Evolutionary conservation across 35 echinoderm and acorn worm species (phyloP).

Genomic region (Apostichopus japonicus): DNA sequence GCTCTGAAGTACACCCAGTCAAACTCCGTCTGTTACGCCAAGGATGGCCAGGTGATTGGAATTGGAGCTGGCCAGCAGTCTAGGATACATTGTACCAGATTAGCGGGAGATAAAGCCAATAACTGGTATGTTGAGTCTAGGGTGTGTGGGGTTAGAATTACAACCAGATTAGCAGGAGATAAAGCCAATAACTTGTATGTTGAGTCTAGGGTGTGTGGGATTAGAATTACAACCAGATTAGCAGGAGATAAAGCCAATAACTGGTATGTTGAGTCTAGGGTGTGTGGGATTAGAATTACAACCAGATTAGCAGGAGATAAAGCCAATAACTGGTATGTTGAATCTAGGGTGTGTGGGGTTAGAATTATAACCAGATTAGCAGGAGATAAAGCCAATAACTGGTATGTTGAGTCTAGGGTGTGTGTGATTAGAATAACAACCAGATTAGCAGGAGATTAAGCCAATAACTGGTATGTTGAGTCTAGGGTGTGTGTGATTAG

Average conservation of each 20-base stretch:
- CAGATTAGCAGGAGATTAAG: too few species aligned
- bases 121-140: conserved; percentile 71
- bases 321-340: conserved; percentile 90
- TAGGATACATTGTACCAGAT: conserved; percentile 92
- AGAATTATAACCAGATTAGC: too few species aligned
- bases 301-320: conserved; percentile 95
- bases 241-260: conserved; percentile 98
- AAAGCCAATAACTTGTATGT: conserved; percentile 96
- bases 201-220: background rate
- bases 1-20: conserved; percentile 97
- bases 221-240: conserved; percentile 53
- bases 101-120: conserved; percentile 97
- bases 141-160: background rate
- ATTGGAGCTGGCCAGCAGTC: conserved; percentile 97
- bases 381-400: too few species aligned
- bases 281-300: too few species aligned
- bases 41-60: conserved; percentile 87
- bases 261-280: conserved; percentile 58
- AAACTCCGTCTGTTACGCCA: conserved; percentile 93
- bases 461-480: too few species aligned
- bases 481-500: too few species aligned
- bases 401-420: too few species aligned
- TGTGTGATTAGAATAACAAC: too few species aligned
- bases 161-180: conserved; percentile 88
- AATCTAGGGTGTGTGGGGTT: background rate